Conservation (phyloP, 2,797 vertebrate genomes). For the Ciconia nigra region DNA sequence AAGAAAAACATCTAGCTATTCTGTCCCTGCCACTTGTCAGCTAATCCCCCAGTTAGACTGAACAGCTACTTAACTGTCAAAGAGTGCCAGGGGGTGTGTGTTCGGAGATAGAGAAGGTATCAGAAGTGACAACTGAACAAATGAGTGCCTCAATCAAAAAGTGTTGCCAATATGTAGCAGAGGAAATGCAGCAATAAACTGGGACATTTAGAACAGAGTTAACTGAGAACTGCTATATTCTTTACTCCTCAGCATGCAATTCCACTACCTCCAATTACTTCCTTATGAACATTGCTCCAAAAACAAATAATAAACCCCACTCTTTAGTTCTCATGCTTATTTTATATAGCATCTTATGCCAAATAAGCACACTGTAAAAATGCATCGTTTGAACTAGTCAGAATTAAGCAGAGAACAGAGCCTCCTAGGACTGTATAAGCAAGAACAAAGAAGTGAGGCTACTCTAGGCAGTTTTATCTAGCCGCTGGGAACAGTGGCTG, state of each 20-base stretch:
- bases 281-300: neutral
- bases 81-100: neutral
- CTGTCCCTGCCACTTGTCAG: neutral
- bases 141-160: neutral
- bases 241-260: neutral
- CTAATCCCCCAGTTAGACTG: neutral
- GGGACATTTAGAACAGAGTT: neutral
- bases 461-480: neutral
- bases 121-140: constrained; percentile 3
- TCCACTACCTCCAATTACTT: neutral
- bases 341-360: neutral
- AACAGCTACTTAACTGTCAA: neutral
- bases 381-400: neutral
- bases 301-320: neutral
- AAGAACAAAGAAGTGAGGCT: neutral
- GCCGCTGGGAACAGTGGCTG: neutral
- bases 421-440: no score
- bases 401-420: neutral
- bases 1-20: neutral
- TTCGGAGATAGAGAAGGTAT: neutral
- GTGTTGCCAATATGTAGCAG: accelerated
- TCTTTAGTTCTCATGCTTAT: neutral
- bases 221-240: neutral
- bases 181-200: neutral
- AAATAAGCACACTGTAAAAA: neutral